Percentiles rank a stretch among this genome's conserved stretches.
Conservation (phyloP, 2,888 invertebrate genomes). For the Saturnia pavonia region DNA sequence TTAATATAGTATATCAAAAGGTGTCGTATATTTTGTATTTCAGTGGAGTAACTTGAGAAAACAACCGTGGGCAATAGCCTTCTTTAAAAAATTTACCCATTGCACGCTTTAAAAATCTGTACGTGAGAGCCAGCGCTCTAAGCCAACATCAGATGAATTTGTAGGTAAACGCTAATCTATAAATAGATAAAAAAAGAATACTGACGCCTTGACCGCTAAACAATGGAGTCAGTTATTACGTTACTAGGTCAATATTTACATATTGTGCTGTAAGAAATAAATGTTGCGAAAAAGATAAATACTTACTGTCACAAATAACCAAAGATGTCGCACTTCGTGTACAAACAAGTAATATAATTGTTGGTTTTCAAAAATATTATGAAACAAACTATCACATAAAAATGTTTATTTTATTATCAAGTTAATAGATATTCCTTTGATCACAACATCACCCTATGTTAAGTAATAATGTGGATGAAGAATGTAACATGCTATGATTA, state of each 20-base stretch:
- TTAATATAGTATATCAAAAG: no score
- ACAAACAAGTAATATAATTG: not conserved
- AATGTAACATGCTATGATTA: not conserved
- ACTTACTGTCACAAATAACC: not conserved
- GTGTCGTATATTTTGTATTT: no score
- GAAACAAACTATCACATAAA: not conserved
- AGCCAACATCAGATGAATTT: no score
- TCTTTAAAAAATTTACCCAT: no score
- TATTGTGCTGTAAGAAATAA: slow-evolving; percentile 5
- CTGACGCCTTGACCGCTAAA: not conserved
- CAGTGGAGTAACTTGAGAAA: no score
- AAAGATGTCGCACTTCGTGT: slow-evolving; percentile 4
- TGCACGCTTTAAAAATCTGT: no score
- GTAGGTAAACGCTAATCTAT: not conserved
- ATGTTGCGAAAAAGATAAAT: slow-evolving; percentile 1
- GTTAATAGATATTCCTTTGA: not conserved
- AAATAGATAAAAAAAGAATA: not conserved
- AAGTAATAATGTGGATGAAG: not conserved
- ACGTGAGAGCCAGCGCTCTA: no score
- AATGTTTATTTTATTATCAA: not conserved
- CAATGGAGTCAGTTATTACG: not conserved
- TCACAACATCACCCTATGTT: not conserved
- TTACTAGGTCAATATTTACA: slow-evolving; percentile 3
- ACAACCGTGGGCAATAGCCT: no score
- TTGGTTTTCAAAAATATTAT: not conserved